Base-by-base conservation (phyloP, 92 coral and sea anemone species). In the Ricordea florida region DNA sequence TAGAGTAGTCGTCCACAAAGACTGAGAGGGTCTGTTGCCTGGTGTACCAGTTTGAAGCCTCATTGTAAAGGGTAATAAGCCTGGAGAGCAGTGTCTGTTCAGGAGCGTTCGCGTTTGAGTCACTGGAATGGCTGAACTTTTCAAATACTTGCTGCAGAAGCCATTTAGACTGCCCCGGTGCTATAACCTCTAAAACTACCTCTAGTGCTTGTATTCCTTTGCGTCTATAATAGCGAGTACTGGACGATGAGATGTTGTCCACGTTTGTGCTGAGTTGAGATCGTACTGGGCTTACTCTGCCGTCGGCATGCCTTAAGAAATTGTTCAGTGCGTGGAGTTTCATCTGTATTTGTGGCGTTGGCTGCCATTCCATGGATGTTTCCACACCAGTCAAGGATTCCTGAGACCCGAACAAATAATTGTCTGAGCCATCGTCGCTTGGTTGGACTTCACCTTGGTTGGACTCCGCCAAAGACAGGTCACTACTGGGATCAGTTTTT, bases 311-410 rank as follows among this genome's bases (percentile, higher is more conserved):
- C 23, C 72, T 44, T 27, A 65, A 35, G 18, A 65, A 65, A 49
- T 16, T 70, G 20, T 46, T 47, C 18, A 66, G 41, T 17, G 72
- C 25, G 40, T 49, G 49, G n/a, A 69, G 62, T 49, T 69, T 69
- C 63, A 49, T 33, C 49, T 69, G 76, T 51, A 69, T n/a, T 63
- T 69, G 76, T 50, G 76, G 76, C 15, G 63, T 69, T 24, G 76
- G 49, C 64, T 69, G 76, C 76, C 76, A 69, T 69, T 69, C 76
- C 48, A 34, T 49, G 16, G 76, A 69, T 69, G 76, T 32, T 51
- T 69, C 62, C 9, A 14, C 50, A 17, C 20, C 76, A 0, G 63
- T 33, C 28, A 34, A n/a, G 44, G 42, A 66, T 9, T 34, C 62
- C 50, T 50, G 62, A 2, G 76, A 47, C 24, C 25, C 62, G 25